Conservation (phyloP, 2,888 invertebrate genomes). For the Yponomeuta evonymella region DNA sequence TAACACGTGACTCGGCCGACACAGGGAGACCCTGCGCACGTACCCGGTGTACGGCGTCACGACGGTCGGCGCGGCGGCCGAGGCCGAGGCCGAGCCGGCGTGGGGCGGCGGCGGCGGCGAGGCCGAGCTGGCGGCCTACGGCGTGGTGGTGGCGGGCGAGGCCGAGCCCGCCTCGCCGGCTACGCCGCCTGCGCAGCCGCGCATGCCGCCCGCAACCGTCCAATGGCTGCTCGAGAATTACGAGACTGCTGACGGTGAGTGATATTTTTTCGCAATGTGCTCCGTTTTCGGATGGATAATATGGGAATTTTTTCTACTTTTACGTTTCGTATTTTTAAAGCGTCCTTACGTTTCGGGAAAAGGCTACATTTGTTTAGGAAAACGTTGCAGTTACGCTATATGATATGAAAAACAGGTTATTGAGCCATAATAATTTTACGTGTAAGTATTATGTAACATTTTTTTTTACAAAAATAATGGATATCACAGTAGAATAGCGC, state of each 20-base stretch:
- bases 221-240: conserved; percentile 99
- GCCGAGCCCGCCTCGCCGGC: conserved; percentile 38
- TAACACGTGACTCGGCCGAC: too few relatives aligned
- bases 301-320: too few relatives aligned
- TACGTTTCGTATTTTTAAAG: too few relatives aligned
- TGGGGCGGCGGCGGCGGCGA: conserved; percentile 75
- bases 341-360: too few relatives aligned
- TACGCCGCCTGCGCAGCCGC: conserved; percentile 40
- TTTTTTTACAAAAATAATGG: too few relatives aligned
- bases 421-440: too few relatives aligned
- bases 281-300: too few relatives aligned
- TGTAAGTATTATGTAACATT: too few relatives aligned
- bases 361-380: too few relatives aligned
- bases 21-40: conserved; percentile 84
- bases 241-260: conserved; percentile 90
- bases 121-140: conserved; percentile 71
- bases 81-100: conserved; percentile 31
- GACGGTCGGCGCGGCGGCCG: conserved; percentile 42
- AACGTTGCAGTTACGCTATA: too few relatives aligned
- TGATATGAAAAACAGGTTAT: too few relatives aligned
- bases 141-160: conserved; percentile 27
- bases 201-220: conserved; percentile 85
- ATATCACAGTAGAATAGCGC: too few relatives aligned
- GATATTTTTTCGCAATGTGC: not conserved
- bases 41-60: conserved; percentile 69